phyloP scores from a whole-genome alignment of 2,797 vertebrate genomes.

The Aulostomus chinensis region DNA sequence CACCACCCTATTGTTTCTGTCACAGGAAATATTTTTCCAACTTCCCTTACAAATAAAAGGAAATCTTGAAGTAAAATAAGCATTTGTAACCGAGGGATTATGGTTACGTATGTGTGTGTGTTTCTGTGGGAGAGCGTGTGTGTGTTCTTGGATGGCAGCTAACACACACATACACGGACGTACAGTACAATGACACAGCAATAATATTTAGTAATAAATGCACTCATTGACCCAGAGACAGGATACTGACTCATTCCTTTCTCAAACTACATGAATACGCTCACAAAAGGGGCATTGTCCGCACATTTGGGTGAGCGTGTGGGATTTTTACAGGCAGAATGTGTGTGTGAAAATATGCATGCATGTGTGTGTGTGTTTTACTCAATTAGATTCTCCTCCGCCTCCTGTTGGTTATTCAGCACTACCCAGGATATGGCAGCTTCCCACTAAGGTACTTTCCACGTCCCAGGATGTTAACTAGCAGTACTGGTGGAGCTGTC shows the following conservation, averaged over 20 bases:
- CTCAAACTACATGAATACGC: conserved; percentile 24
- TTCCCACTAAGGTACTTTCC: conserved; percentile 71
- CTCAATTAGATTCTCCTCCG: conserved; percentile 27
- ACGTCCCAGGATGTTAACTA: conserved; percentile 56
- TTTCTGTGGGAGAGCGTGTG: not conserved
- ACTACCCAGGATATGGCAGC: conserved; percentile 49
- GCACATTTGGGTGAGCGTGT: conserved; percentile 8
- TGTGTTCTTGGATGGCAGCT: conserved; percentile 6
- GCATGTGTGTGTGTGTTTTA: conserved; percentile 8
- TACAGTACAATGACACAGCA: conserved; percentile 8
- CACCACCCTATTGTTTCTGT: conserved; percentile 42
- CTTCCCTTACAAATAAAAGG: conserved; percentile 39
- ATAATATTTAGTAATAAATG: conserved; percentile 35
- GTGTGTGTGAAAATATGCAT: conserved; percentile 7
- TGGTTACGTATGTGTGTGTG: not conserved
- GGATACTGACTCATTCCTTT: conserved; percentile 57
- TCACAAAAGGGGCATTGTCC: conserved; percentile 54
- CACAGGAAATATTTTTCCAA: conserved; percentile 37
- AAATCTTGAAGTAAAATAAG: conserved; percentile 29
- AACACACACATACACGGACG: conserved; percentile 15
- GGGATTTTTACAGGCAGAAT: conserved; percentile 6
- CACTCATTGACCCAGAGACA: conserved; percentile 43
- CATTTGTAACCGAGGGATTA: not conserved
- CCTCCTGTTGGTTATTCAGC: conserved; percentile 63
- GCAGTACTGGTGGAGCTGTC: conserved; percentile 47